Conservation (phyloP, 1,140 invertebrate genomes). For the Planococcus citri region DNA sequence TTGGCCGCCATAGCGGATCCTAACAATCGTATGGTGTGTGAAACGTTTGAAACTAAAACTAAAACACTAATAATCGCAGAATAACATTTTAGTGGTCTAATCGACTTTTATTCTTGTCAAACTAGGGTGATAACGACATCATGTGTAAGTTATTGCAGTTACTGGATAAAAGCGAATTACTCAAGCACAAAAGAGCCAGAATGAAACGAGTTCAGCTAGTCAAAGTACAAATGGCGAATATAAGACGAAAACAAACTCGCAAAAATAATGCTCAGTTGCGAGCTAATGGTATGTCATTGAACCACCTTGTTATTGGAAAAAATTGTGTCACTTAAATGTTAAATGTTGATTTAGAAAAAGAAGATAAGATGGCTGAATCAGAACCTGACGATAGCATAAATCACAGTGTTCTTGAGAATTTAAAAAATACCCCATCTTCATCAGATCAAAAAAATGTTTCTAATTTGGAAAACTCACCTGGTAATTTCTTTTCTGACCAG, state of each 20-base stretch:
- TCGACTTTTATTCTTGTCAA: neutral
- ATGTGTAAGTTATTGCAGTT: conserved; percentile 42
- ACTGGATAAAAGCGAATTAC: conserved; percentile 38
- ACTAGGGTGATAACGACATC: conserved; percentile 32
- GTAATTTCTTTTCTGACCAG: no score
- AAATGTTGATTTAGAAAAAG: no score
- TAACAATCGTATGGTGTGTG: conserved; percentile 25
- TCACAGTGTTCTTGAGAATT: no score
- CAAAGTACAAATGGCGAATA: conserved; percentile 37
- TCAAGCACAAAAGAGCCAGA: conserved; percentile 39
- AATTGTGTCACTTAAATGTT: no score
- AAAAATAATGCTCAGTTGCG: neutral
- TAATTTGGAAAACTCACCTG: no score
- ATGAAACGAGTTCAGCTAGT: conserved; percentile 39
- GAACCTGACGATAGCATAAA: no score
- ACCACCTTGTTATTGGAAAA: neutral
- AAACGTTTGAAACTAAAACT: no score
- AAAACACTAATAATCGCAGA: conserved; percentile 18
- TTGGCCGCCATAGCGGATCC: conserved; percentile 25
- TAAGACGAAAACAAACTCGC: conserved; percentile 28
- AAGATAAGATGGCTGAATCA: no score
- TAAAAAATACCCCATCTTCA: no score
- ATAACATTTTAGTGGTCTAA: conserved; percentile 16
- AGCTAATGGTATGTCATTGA: neutral
- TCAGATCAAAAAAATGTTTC: no score